Percentiles rank a stretch among this genome's conserved stretches.
These are phyloP conservation scores for Sylvilagus floridanus DNA, from an alignment of 2,797 vertebrate genomes.

Conservation along the genomic window DNA sequence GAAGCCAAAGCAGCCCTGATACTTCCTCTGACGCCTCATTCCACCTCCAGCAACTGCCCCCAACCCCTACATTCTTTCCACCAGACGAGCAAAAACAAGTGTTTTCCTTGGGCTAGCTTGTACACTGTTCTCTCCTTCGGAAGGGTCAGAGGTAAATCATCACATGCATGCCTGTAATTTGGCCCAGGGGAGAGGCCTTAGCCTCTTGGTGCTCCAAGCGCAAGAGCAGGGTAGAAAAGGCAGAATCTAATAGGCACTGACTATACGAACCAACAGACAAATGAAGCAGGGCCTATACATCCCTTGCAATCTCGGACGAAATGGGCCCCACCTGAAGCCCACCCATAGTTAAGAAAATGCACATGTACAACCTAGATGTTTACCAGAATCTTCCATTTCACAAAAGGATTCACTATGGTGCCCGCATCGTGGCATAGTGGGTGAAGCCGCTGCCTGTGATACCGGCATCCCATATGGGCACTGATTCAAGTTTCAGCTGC, in stretches of 20 bases:
- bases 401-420: constrained; percentile 31
- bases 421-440: no score
- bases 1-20: constrained; percentile 27
- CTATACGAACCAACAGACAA: neutral
- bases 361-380: constrained; percentile 13
- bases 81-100: neutral
- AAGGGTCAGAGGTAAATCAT: constrained; percentile 69
- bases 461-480: no score
- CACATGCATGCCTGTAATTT: constrained; percentile 29
- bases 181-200: constrained; percentile 14
- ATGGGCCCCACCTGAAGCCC: constrained; percentile 15
- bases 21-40: neutral
- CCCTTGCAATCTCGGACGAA: neutral
- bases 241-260: neutral
- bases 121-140: constrained; percentile 52
- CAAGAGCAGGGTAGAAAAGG: constrained; percentile 8
- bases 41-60: neutral
- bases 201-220: neutral
- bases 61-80: neutral
- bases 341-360: neutral
- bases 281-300: neutral
- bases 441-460: no score
- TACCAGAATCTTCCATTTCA: constrained; percentile 26
- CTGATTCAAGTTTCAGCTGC: no score
- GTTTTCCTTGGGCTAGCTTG: constrained; percentile 53